Evolutionary conservation across 2,113 vertebrate genomes (phyloP), one percentile per base, ranked within the genome.

Genomic region (Cathartes aura): DNA sequence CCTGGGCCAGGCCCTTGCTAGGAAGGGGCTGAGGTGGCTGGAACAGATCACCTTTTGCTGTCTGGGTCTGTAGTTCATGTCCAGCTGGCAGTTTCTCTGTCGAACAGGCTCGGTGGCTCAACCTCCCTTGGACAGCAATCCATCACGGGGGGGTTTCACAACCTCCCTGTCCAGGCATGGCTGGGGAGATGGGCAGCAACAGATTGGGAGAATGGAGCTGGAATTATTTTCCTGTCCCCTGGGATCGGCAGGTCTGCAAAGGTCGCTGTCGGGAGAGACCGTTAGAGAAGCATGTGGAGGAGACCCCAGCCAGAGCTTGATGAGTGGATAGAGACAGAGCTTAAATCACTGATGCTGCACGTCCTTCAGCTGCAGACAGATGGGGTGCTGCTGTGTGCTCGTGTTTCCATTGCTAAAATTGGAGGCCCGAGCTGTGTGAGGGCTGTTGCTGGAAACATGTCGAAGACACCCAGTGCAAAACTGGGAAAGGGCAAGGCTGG

Each of bases 61-160:
- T 16, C 55, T 42, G n/a, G 47, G 24, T 50, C 80, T 88, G 72
- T 56, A 82, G 82, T 26, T 95, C 45, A 6, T 11, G 34, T 85
- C 48, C 74, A 85, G 53, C 62, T 36, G 48, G 71, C 40, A 26
- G 40, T 60, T 87, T 59, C 52, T 72, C 48, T 62, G 32, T 53
- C 66, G 15, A 15, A 82, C 0, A 0, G 23, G 8, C 55, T 72
- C 0, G 0, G 53, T 73, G 68, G 66, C 45, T 96, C 56, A 91
- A 36, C 20, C 15, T 45, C 6, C n/a, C 40, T 24, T 15, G 10
- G 85, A 47, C 56, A 79, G 47, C 42, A 38, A 21, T 90, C 63
- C 36, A 6, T 96, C 55, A 6, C 0, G 1, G 38, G 52, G 52
- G 38, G 26, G 14, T 42, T 74, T 48, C 55, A 42, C 53, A 50